Percentiles rank a stretch among this genome's conserved stretches.
Evolutionary conservation across 2,888 invertebrate species (phyloP).

Genomic region (Labia minor): DNA sequence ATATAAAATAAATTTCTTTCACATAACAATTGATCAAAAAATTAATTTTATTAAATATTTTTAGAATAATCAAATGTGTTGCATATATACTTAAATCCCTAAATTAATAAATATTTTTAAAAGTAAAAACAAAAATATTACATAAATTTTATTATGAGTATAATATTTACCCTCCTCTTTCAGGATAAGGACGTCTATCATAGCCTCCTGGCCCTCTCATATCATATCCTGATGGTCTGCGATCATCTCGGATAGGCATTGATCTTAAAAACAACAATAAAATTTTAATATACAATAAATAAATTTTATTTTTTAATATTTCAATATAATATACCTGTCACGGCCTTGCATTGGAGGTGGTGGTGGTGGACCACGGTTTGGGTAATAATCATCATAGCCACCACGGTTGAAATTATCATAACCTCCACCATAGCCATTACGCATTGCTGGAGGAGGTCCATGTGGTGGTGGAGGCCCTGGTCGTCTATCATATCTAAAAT

Average conservation of each 20-base stretch:
- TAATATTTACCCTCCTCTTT: not conserved
- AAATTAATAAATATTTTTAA: too few species aligned
- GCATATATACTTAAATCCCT: too few species aligned
- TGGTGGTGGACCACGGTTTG: slow-evolving; percentile 24
- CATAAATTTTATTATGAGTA: too few species aligned
- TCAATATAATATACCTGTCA: slow-evolving; percentile 23
- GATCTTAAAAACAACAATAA: not conserved
- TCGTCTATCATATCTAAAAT: slow-evolving; percentile 27
- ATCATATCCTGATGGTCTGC: not conserved
- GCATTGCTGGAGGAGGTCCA: slow-evolving; percentile 25
- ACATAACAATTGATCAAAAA: too few species aligned
- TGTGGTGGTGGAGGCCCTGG: slow-evolving; percentile 23
- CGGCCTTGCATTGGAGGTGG: slow-evolving; percentile 26
- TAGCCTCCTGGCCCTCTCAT: not conserved
- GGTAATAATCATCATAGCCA: slow-evolving; percentile 25
- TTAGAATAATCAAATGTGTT: too few species aligned
- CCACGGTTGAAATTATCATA: slow-evolving; percentile 27
- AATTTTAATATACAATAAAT: not conserved
- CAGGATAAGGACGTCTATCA: not conserved
- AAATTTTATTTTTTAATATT: not conserved
- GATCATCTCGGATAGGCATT: not conserved
- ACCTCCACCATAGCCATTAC: slow-evolving; percentile 26
- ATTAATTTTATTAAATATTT: too few species aligned
- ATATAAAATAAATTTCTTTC: too few species aligned
- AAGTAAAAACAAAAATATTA: too few species aligned